These are phyloP conservation scores for Epinotia brunnichana DNA, from an alignment of 2,888 invertebrate genomes.

Conservation along the genomic window DNA sequence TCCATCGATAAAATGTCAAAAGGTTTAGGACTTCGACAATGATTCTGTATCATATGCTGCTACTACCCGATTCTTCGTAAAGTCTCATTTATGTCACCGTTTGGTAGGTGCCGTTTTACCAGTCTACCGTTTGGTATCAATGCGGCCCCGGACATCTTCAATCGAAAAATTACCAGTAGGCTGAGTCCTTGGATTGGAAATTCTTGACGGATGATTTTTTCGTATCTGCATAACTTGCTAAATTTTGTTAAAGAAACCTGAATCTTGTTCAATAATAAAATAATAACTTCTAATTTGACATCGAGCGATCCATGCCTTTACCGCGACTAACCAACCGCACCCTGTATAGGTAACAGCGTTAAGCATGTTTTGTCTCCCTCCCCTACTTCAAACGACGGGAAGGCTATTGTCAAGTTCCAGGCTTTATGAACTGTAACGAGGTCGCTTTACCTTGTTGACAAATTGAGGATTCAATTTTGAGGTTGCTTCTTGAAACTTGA, in stretches of 20 bases:
- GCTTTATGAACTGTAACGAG: slow-evolving; percentile 33
- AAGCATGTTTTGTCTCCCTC: slow-evolving; percentile 76
- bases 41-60: background rate
- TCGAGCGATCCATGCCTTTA: background rate
- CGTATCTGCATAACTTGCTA: background rate
- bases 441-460: slow-evolving; percentile 8
- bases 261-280: background rate
- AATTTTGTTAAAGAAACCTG: background rate
- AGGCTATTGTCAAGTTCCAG: slow-evolving; percentile 56
- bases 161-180: background rate
- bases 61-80: background rate
- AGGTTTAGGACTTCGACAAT: no score
- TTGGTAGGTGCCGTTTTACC: background rate
- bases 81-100: background rate
- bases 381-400: slow-evolving; percentile 71
- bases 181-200: background rate
- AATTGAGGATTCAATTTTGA: slow-evolving; percentile 9
- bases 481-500: background rate
- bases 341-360: slow-evolving; percentile 71
- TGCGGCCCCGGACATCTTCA: background rate
- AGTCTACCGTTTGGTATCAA: background rate
- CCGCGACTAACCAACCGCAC: slow-evolving; percentile 47
- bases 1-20: no score
- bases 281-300: background rate
- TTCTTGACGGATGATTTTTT: background rate